Percentiles rank a stretch among this genome's conserved stretches.
phyloP scores from a whole-genome alignment of 2,113 vertebrate genomes.

The Mixornis gularis region DNA sequence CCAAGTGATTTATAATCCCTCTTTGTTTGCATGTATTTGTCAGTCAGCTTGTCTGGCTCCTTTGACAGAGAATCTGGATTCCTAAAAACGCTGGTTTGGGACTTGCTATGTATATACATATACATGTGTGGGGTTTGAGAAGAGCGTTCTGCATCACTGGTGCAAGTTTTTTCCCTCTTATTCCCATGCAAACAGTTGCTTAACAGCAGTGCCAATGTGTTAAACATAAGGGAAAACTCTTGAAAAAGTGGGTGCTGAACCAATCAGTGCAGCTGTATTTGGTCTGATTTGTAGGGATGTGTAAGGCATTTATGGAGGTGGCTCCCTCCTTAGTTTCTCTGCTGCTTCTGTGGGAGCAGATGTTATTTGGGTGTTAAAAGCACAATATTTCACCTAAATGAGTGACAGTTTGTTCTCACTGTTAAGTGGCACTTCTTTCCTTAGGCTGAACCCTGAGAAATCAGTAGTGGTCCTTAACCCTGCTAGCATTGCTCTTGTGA shows the following conservation, averaged over 20 bases:
- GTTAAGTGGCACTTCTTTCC: neutral
- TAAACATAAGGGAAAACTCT: neutral
- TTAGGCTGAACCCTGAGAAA: neutral
- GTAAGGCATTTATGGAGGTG: neutral
- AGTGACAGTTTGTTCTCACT: neutral
- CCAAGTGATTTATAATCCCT: neutral
- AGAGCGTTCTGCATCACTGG: neutral
- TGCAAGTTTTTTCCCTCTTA: fast-evolving
- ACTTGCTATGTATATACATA: neutral
- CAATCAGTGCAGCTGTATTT: neutral
- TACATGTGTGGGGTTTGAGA: neutral
- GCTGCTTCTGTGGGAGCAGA: neutral
- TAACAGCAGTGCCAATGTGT: neutral
- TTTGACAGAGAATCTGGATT: neutral
- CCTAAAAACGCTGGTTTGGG: neutral
- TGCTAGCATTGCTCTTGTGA: fast-evolving
- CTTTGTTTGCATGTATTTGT: neutral
- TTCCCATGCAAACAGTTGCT: neutral
- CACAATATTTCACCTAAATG: neutral
- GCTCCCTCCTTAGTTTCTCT: neutral
- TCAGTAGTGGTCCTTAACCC: neutral
- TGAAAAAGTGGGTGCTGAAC: neutral
- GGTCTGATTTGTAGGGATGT: neutral
- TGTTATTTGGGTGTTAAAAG: neutral
- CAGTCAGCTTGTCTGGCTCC: neutral